Evolutionary conservation across 2,113 vertebrate species (phyloP).

Genomic region (Actinemys pallida): DNA sequence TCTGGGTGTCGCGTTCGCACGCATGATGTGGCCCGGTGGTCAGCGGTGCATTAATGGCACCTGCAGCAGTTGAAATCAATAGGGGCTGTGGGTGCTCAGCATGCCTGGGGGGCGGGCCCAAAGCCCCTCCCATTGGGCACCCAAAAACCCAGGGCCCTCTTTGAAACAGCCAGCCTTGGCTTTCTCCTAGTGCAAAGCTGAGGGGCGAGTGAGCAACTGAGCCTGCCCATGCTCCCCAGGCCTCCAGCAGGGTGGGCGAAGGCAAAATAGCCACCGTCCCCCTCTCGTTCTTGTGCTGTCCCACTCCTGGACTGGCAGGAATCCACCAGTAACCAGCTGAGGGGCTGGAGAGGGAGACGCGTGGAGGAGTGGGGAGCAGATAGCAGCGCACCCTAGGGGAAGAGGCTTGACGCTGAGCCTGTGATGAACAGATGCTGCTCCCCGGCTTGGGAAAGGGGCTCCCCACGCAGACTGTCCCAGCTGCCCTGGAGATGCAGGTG

Average conservation of each 20-base stretch:
- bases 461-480: no score
- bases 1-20: not conserved
- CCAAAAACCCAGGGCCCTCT: not conserved
- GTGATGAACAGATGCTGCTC: not conserved
- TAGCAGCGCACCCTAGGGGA: rapidly evolving
- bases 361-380: not conserved
- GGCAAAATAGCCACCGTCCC: no score
- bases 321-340: no score
- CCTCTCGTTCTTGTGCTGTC: no score
- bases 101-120: not conserved
- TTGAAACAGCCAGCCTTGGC: no score
- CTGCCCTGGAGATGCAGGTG: not conserved
- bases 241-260: no score
- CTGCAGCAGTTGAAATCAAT: not conserved
- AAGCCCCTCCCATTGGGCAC: not conserved
- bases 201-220: no score
- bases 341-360: no score
- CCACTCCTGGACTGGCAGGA: no score
- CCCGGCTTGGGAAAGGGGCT: not conserved
- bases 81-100: not conserved
- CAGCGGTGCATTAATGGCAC: not conserved
- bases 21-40: no score
- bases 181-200: no score
- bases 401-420: not conserved
- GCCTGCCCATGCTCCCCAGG: no score